A percentile compares a stretch with the other conserved stretches of the same genome.
Evolutionary conservation across 2,888 invertebrate species (phyloP).

Genomic region (Chrysopilus asiliformis): DNA sequence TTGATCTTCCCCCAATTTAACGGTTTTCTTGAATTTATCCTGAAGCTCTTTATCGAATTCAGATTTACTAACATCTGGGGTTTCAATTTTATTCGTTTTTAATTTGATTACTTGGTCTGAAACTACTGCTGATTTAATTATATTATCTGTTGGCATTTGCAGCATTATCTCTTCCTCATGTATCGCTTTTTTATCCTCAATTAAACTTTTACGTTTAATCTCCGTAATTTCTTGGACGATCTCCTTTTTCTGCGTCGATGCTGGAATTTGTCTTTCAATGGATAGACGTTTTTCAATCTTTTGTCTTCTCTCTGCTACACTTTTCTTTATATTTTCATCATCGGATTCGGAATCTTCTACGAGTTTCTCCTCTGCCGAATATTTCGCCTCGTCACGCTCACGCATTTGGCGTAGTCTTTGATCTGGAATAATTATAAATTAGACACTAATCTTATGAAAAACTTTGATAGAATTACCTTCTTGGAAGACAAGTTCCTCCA

Average conservation of each 20-base stretch:
- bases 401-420: constrained; percentile 34
- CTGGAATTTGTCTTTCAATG: constrained; percentile 52
- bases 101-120: constrained; percentile 35
- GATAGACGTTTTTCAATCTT: constrained; percentile 62
- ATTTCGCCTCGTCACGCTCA: constrained; percentile 56
- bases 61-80: constrained; percentile 29
- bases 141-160: constrained; percentile 35
- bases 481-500: constrained; percentile 34
- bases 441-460: neutral
- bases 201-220: constrained; percentile 50
- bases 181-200: constrained; percentile 35
- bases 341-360: constrained; percentile 48
- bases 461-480: constrained; percentile 26
- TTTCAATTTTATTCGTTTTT: constrained; percentile 33
- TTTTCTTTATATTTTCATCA: constrained; percentile 51
- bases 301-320: constrained; percentile 62
- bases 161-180: constrained; percentile 36
- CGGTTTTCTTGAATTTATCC: constrained; percentile 32
- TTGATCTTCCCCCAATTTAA: constrained; percentile 21
- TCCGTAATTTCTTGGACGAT: constrained; percentile 58
- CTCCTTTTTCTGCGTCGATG: constrained; percentile 59
- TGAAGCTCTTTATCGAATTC: constrained; percentile 35
- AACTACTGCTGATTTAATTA: constrained; percentile 30
- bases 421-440: constrained; percentile 20
- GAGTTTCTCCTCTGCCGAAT: constrained; percentile 67